Evolutionary conservation across 2,113 vertebrate species (phyloP).

Genomic region (Chrysemys picta): DNA sequence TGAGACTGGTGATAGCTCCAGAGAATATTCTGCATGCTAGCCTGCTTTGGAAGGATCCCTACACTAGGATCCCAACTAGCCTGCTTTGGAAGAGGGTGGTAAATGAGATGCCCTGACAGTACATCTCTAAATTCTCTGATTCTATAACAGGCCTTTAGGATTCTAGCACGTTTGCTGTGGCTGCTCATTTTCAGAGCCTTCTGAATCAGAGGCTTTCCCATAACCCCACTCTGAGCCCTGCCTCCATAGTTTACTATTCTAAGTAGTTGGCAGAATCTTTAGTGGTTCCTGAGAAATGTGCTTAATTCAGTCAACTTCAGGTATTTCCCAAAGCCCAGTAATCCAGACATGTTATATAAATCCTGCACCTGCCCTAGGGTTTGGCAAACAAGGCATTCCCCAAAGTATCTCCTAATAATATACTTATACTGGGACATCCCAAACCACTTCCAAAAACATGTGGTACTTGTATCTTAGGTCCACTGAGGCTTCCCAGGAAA

Average conservation of each 20-base stretch:
- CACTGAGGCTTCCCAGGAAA: slow-evolving; percentile 9
- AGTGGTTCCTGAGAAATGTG: slow-evolving; percentile 60
- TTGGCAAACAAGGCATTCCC: slow-evolving; percentile 48
- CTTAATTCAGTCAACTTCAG: slow-evolving; percentile 58
- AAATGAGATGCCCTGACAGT: slow-evolving; percentile 53
- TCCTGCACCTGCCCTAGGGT: slow-evolving; percentile 60
- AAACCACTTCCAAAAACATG: slow-evolving; percentile 37
- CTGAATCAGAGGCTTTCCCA: slow-evolving; percentile 15
- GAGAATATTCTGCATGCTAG: no score
- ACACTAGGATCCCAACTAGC: neutral
- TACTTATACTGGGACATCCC: slow-evolving; percentile 22
- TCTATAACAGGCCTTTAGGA: slow-evolving; percentile 6
- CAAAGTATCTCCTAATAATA: neutral
- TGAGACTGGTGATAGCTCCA: neutral
- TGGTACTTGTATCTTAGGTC: neutral
- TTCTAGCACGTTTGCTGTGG: slow-evolving; percentile 22
- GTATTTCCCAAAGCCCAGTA: slow-evolving; percentile 32
- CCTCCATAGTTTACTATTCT: neutral
- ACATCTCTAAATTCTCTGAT: slow-evolving; percentile 1
- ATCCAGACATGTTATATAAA: slow-evolving; percentile 64
- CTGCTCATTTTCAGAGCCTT: slow-evolving; percentile 17
- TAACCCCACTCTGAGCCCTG: neutral
- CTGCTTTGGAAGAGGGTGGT: slow-evolving; percentile 17
- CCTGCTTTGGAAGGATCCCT: neutral
- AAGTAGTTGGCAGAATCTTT: slow-evolving; percentile 47